Evolutionary conservation across 2,113 vertebrate genomes (phyloP), one percentile per base, ranked within the genome.

Genomic region (Eretmochelys imbricata): DNA sequence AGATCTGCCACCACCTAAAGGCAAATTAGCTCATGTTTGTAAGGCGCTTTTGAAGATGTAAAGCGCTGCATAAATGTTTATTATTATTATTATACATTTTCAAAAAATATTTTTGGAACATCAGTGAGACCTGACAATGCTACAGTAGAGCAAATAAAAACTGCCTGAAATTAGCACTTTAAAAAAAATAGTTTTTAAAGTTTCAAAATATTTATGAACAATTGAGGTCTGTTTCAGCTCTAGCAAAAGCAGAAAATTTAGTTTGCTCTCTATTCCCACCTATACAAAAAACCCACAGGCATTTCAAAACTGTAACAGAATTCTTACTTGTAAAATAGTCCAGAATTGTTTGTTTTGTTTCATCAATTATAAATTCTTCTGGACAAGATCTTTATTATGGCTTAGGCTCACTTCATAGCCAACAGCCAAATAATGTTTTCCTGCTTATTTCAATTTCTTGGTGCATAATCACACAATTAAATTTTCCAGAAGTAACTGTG

Each of bases 71-170:
- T 38, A 89, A 92, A 69, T 38, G 42, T 87, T 54, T 54, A 22
- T 54, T 54, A 54, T 96, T 46, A 14, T 62, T 86, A 94, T 59
- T 95, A 59, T 75, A 4, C 31, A 91, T 8, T 79, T 85, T 50
- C 42, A 76, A 88, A 94, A 96, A 91, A 91, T n/a, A 83, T 55
- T 92, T 97, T 89, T 93, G n/a, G 89, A 98, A 95, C 85, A 86
- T 95, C 88, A 91, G 25, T 81, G 96, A 87, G 95, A 95, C 97
- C 84, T 87, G 76, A 91, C 62, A 96, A 93, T 96, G 93, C 85
- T 96, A 91, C 95, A 96, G 65, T 84, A 94, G 87, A 95, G 95
- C 95, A 97, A 98, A 93, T 85, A 97, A 96, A 96, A 97, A 85
- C 80, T 96, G 95, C 91, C 89, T 92, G 89, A 98, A 97, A 92